Conservation (phyloP, 64 coral and sea anemone species). For the Montipora foliosa region DNA sequence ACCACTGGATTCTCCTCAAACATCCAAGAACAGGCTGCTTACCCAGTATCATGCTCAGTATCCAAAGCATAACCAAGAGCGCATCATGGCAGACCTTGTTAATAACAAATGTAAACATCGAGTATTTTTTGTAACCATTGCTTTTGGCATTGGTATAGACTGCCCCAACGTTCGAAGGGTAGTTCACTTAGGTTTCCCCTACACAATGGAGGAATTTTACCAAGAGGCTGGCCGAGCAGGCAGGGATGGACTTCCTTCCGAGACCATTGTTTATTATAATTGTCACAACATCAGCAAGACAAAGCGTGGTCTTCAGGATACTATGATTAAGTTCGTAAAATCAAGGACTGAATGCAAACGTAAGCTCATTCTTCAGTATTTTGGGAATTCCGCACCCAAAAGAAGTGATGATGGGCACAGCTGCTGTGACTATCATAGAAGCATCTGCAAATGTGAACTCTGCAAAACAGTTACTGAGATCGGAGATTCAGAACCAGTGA, state of each 20-base stretch:
- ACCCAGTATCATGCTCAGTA: conserved; percentile 64
- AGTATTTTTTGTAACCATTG: conserved; percentile 55
- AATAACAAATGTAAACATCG: conserved; percentile 24
- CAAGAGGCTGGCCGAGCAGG: conserved; percentile 44
- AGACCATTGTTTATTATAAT: conserved; percentile 42
- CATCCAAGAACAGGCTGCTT: conserved; percentile 48
- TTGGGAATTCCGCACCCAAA: conserved; percentile 44
- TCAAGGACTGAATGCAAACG: conserved; percentile 33
- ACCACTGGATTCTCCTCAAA: neutral
- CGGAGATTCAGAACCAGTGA: neutral
- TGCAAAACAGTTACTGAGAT: no score
- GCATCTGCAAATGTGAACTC: conserved; percentile 57
- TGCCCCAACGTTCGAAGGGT: conserved; percentile 30
- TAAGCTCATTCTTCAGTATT: conserved; percentile 61
- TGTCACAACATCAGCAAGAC: conserved; percentile 39
- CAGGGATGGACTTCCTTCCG: conserved; percentile 41
- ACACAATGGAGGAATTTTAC: conserved; percentile 57
- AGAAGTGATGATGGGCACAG: conserved; percentile 20
- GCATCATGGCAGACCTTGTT: conserved; percentile 37
- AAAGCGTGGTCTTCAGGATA: conserved; percentile 44
- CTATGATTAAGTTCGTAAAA: conserved; percentile 50
- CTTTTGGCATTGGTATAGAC: conserved; percentile 58
- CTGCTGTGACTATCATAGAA: conserved; percentile 69
- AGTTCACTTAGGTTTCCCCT: conserved; percentile 51
- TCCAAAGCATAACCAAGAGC: conserved; percentile 37